A percentile compares a stretch with the other conserved stretches of the same genome.
Evolutionary conservation across 2,888 invertebrate species (phyloP).

Genomic region (Sceliomorpha sp.): DNA sequence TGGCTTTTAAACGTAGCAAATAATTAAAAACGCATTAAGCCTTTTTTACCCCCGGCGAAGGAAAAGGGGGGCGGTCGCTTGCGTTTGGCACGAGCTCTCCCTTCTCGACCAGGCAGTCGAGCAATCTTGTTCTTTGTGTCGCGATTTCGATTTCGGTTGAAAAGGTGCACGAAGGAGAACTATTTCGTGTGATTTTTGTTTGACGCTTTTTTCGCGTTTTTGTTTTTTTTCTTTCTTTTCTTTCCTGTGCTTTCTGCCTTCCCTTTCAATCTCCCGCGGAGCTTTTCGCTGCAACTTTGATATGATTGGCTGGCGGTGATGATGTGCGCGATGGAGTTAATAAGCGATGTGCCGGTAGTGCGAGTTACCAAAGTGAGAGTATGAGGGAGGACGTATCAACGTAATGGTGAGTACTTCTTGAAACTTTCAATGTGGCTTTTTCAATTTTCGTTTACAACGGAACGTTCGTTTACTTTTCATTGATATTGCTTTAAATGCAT

Average conservation of each 20-base stretch:
- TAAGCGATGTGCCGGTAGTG: slow-evolving; percentile 32
- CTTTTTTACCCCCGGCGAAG: too few relatives aligned
- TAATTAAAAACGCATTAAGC: slow-evolving; percentile 38
- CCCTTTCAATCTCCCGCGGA: slow-evolving; percentile 2
- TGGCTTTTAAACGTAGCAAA: slow-evolving; percentile 4
- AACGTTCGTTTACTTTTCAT: too few relatives aligned
- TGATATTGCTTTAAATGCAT: too few relatives aligned
- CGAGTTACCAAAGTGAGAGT: slow-evolving; percentile 64
- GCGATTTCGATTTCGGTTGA: slow-evolving; percentile 1
- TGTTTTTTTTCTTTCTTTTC: neutral
- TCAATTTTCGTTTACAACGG: too few relatives aligned
- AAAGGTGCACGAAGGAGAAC: neutral
- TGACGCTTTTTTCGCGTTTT: neutral
- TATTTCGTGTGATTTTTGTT: neutral
- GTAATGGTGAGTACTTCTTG: slow-evolving; percentile 75
- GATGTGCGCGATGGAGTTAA: slow-evolving; percentile 20
- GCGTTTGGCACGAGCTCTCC: neutral
- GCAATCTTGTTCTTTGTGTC: neutral
- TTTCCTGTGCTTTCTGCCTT: slow-evolving; percentile 19
- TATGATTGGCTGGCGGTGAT: slow-evolving; percentile 10
- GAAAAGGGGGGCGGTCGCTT: slow-evolving; percentile 2
- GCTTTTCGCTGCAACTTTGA: slow-evolving; percentile 2
- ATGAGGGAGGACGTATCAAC: slow-evolving; percentile 71
- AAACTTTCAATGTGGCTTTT: too few relatives aligned
- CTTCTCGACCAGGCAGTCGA: neutral